Base-by-base conservation (phyloP, 2,888 invertebrate genomes). In the Perizoma flavofasciatum region DNA sequence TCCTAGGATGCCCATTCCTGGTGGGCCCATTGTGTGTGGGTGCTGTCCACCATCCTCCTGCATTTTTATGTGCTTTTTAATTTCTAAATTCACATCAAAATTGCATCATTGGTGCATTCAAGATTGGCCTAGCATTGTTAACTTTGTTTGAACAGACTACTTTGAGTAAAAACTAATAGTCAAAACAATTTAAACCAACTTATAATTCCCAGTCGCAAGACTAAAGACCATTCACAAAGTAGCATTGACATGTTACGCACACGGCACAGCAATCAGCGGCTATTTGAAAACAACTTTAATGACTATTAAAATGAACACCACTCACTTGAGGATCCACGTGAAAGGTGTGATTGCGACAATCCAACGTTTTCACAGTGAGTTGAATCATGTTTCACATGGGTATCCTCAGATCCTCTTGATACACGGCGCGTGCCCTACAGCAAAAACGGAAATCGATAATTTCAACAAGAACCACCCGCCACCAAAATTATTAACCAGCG, bases 311-410 rank as follows among this genome's bases (percentile, higher is more conserved):
- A 52, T 39, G 10, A 61, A n/a, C 50, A 50, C 6, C 34, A 59
- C 63, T 95, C 93, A 97, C 97, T 92, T 96, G 96, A 93, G 97
- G 96, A 65, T 96, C 95, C 59, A 97, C 95, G 53, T 94, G 93
- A 85, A 97, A 97, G 49, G 93, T 92, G 84, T 97, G 97, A 91
- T 97, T 97, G 82, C 94, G 95, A 41, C 97, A 96, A 93, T 98
- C 97, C 81, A 98, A 93, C 63, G 97, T 98, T 90, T 97, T 97
- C 73, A 98, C 96, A 71, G 96, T 97, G 75, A 98, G 93, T 75
- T 96, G 94, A 92, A 97, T 96, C 95, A 95, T 95, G 79, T 84
- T 93, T 66, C 56, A 60, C 57, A 49, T 59, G 9, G 10, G 50
- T 40, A 37, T 55, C 53, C 44, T 46, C 53, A 46, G 43, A 46